Evolutionary conservation across 2,113 vertebrate species (phyloP).

Genomic region (Aldabrachelys gigantea): DNA sequence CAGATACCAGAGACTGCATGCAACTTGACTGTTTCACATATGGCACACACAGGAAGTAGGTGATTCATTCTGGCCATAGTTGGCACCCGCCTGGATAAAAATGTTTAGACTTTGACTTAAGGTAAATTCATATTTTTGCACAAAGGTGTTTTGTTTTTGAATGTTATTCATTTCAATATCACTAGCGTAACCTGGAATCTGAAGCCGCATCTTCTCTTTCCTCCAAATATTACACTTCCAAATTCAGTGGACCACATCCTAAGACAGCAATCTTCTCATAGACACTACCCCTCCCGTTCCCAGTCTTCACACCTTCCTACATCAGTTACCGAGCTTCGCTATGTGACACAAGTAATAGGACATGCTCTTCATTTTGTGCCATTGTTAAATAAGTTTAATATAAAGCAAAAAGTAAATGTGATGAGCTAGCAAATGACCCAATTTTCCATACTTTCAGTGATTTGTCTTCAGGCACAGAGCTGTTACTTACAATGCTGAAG

Average conservation of each 20-base stretch:
- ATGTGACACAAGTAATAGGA: neutral
- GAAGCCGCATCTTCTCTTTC: neutral
- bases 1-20: neutral
- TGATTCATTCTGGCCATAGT: neutral
- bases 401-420: neutral
- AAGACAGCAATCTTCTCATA: neutral
- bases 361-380: neutral
- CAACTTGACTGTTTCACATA: neutral
- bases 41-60: neutral
- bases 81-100: neutral
- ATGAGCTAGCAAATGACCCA: neutral
- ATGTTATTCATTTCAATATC: conserved; percentile 27
- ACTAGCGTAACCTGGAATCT: conserved; percentile 54
- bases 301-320: neutral
- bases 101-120: neutral
- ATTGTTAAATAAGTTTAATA: neutral
- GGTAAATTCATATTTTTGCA: neutral
- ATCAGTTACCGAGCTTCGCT: neutral
- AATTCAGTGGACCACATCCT: neutral
- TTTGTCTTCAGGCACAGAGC: neutral
- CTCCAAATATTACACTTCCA: conserved; percentile 19
- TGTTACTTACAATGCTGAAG: neutral
- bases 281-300: neutral
- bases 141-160: neutral
- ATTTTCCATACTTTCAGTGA: neutral